A percentile compares a stretch with the other conserved stretches of the same genome.
These are phyloP conservation scores for Drosophila biarmipes DNA, from an alignment of 1,140 invertebrate genomes.

Conservation along the genomic window DNA sequence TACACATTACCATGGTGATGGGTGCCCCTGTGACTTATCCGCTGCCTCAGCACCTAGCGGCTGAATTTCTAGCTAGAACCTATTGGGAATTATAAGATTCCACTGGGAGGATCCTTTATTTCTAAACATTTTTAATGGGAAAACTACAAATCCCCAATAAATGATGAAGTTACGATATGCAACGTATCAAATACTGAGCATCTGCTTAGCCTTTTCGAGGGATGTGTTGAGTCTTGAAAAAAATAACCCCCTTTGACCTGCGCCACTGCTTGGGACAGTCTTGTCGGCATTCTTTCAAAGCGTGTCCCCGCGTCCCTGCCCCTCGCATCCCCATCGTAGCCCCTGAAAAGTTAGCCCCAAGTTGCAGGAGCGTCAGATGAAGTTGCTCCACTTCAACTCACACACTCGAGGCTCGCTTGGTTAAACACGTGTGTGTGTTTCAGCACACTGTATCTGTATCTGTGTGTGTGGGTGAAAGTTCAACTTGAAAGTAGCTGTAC, in stretches of 20 bases:
- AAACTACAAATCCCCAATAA: no score
- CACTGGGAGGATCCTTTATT: no score
- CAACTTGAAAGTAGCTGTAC: conserved; percentile 66
- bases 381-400: conserved; percentile 71
- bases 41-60: no score
- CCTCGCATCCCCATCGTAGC: background rate
- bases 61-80: no score
- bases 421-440: conserved; percentile 21
- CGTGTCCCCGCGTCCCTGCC: conserved; percentile 4
- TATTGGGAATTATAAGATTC: no score
- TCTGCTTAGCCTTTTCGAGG: no score
- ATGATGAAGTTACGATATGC: no score
- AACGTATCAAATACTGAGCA: no score
- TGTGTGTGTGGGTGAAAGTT: conserved; percentile 33
- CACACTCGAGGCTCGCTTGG: conserved; percentile 51
- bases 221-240: background rate
- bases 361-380: conserved; percentile 71
- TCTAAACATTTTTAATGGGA: no score
- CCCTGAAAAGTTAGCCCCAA: conserved; percentile 47
- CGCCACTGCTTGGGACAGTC: conserved; percentile 30
- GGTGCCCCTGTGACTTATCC: no score
- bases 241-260: background rate
- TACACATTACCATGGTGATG: no score
- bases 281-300: conserved; percentile 73
- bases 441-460: no score